phyloP scores from a whole-genome alignment of 1,140 invertebrate genomes.

The Wasmannia auropunctata region DNA sequence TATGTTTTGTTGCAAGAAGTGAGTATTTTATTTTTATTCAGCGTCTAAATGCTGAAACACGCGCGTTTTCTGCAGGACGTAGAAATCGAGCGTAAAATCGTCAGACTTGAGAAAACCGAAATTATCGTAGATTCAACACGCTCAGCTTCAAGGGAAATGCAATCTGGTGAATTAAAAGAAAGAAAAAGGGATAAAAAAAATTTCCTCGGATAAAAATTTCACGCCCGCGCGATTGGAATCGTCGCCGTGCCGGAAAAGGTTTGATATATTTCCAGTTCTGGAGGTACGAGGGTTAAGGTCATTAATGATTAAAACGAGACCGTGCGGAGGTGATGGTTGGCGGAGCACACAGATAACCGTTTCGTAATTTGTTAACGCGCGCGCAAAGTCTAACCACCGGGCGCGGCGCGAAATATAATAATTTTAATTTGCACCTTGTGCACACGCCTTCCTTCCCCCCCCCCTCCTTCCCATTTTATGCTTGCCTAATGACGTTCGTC shows the following conservation, averaged over 20 bases:
- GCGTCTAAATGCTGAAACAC: background rate
- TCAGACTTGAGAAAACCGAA: background rate
- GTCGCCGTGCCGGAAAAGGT: background rate
- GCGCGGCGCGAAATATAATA: slow-evolving; percentile 43
- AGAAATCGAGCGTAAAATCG: background rate
- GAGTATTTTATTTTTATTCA: background rate
- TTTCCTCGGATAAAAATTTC: background rate
- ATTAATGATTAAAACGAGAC: slow-evolving; percentile 24
- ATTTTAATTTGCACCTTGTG: slow-evolving; percentile 50
- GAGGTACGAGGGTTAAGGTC: slow-evolving; percentile 8
- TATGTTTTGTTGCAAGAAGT: background rate
- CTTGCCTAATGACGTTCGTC: slow-evolving; percentile 29
- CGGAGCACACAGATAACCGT: slow-evolving; percentile 1
- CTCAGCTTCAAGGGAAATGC: background rate
- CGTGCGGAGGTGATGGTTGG: background rate
- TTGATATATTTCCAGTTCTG: slow-evolving; percentile 5
- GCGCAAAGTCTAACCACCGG: background rate
- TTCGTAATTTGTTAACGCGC: slow-evolving; percentile 31
- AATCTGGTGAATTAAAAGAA: background rate
- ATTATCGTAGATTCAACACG: background rate
- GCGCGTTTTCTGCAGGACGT: background rate
- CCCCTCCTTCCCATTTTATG: slow-evolving; percentile 7
- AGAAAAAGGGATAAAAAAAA: background rate
- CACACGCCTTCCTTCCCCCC: background rate
- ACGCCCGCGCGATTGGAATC: background rate